Evolutionary conservation across 2,113 vertebrate species (phyloP), one percentile per base, ranked within the genome.

Genomic region (Athene cunicularia): DNA sequence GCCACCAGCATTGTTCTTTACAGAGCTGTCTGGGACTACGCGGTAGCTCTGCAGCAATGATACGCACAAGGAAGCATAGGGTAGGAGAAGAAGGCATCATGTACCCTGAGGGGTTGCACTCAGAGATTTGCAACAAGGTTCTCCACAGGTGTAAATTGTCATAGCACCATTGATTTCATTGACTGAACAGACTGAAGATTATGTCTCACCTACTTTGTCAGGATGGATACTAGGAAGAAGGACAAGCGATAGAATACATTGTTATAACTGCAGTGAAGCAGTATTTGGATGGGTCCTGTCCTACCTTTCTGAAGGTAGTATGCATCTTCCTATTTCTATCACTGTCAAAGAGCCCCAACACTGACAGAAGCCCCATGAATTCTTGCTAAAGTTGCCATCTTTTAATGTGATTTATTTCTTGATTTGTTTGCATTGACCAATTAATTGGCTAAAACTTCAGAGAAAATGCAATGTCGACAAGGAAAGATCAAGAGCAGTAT

Each of bases 1-100:
- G 56, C 53, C 85, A 45, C 39, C 14, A 3, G 32, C 86, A 75
- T 37, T 73, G 49, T 80, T 79, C 63, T 88, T 90, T 53, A 14
- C 28, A 24, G 50, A 73, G 67, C 32, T 82, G 23, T 26, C 35
- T 58, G n/a, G 82, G 82, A 28, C 52, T 45, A 24, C 90, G 43
- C 1, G 2, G 43, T 56, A 73, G 82, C 50, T 81, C 75, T 80
- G 60, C 35, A 53, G 27, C 43, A 72, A 39, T 49, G 47, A 60
- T 83, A 23, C 0, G 0, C n/a, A 28, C 32, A 52, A 80, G n/a
- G 88, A 90, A n/a, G 63, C 1, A 0, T 11, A 45, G 80, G n/a
- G 32, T 68, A 80, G 70, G 35, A 84, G 26, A 45, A 52, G 58
- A 73, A 90, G 35, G 53, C n/a, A 22, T 47, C 37, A 8, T 0